phyloP scores from a whole-genome alignment of 2,888 invertebrate genomes.

The Calameuta pallipes region DNA sequence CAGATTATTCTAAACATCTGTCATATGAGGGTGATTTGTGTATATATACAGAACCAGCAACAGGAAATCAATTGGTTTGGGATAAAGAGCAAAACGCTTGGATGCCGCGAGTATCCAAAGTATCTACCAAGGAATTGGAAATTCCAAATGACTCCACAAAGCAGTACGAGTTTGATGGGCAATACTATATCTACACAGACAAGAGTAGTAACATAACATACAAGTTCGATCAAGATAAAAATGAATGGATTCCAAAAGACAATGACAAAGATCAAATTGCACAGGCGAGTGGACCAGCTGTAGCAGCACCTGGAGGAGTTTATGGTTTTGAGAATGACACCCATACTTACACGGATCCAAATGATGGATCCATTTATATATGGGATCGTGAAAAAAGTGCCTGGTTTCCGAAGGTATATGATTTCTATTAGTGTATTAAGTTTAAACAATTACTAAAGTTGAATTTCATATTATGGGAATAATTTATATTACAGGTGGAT shows the following conservation, averaged over 20 bases:
- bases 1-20: constrained; percentile 69
- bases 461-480: constrained; percentile 1
- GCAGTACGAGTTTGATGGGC: constrained; percentile 58
- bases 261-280: constrained; percentile 34
- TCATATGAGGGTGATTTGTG: constrained; percentile 78
- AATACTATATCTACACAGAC: constrained; percentile 63
- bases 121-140: background rate
- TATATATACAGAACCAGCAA: constrained; percentile 80
- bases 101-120: constrained; percentile 35
- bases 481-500: constrained; percentile 74
- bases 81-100: constrained; percentile 64
- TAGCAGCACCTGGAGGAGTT: constrained; percentile 56
- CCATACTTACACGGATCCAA: constrained; percentile 81
- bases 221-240: constrained; percentile 72
- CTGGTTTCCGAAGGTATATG: constrained; percentile 89
- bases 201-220: constrained; percentile 62
- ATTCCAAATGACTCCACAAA: constrained; percentile 38
- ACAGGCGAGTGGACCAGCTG: constrained; percentile 38
- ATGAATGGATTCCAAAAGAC: constrained; percentile 70
- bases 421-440: background rate
- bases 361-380: constrained; percentile 89
- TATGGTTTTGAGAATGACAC: constrained; percentile 83
- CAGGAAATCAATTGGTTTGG: constrained; percentile 77
- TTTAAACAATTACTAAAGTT: background rate
- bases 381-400: constrained; percentile 93